Conservation (phyloP, 2,888 invertebrate species). For the Mesodorylaimus sp. region DNA sequence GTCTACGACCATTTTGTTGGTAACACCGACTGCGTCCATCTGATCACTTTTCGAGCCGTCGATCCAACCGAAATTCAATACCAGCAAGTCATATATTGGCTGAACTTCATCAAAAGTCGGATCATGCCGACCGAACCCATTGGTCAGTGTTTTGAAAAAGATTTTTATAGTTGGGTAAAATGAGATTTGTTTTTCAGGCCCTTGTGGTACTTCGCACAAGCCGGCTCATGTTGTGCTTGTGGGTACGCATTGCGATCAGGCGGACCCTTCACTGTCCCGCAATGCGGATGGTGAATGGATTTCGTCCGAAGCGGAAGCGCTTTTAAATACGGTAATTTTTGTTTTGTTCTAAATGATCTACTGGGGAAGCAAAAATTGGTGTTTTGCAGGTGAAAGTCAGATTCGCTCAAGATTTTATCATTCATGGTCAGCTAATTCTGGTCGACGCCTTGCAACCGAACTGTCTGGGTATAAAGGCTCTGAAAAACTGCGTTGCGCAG, state of each 20-base stretch:
- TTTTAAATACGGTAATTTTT: constrained; percentile 32
- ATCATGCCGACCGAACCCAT: constrained; percentile 43
- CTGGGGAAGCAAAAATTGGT: constrained; percentile 9
- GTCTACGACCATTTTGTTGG: constrained; percentile 54
- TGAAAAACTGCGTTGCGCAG: constrained; percentile 41
- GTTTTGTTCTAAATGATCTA: constrained; percentile 8
- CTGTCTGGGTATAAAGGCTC: constrained; percentile 43
- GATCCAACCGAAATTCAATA: constrained; percentile 47
- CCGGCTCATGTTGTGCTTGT: constrained; percentile 42
- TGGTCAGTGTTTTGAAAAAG: constrained; percentile 29
- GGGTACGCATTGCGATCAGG: constrained; percentile 44
- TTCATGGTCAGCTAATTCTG: constrained; percentile 41
- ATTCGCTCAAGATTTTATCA: constrained; percentile 42
- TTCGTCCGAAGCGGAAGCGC: constrained; percentile 40
- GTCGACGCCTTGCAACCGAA: constrained; percentile 46
- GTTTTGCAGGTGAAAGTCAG: too few relatives aligned
- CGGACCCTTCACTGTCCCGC: constrained; percentile 14
- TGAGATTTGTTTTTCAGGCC: constrained; percentile 34
- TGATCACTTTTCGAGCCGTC: constrained; percentile 48
- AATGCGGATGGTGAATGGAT: constrained; percentile 42
- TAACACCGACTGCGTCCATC: constrained; percentile 43
- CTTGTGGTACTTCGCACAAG: constrained; percentile 41
- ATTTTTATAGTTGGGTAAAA: not conserved
- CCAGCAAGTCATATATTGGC: constrained; percentile 51
- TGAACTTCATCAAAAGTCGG: constrained; percentile 51